phyloP scores from a whole-genome alignment of 1,140 invertebrate genomes.

The Drosophila dunni region DNA sequence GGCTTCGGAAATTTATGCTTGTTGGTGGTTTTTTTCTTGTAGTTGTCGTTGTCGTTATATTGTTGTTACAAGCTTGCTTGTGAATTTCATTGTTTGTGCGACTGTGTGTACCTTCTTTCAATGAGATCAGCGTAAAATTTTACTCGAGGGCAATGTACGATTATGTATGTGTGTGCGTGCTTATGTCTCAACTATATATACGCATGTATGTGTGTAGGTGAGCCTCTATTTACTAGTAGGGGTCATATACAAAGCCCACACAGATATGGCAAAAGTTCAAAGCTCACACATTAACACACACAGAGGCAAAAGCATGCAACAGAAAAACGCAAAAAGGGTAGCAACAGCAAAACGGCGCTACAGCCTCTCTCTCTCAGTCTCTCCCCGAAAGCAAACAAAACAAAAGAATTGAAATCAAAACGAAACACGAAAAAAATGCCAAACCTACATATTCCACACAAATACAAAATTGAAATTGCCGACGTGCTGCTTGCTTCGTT shows the following conservation, averaged over 20 bases:
- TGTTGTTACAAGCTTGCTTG: conserved; percentile 50
- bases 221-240: conserved; percentile 20
- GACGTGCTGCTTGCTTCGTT: conserved; percentile 30
- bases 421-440: conserved; percentile 40
- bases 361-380: conserved; percentile 16
- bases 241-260: conserved; percentile 18
- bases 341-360: conserved; percentile 3
- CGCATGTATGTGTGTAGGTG: neutral
- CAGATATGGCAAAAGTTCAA: neutral
- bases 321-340: conserved; percentile 9
- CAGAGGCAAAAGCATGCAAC: conserved; percentile 37
- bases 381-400: conserved; percentile 34
- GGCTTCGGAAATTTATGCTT: conserved; percentile 50
- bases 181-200: conserved; percentile 1
- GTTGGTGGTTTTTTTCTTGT: conserved; percentile 35
- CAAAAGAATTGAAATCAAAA: conserved; percentile 44
- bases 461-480: conserved; percentile 35
- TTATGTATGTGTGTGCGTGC: conserved; percentile 47
- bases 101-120: conserved; percentile 59
- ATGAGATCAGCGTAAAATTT: conserved; percentile 75
- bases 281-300: conserved; percentile 1
- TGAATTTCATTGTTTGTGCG: conserved; percentile 40
- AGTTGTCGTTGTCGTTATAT: conserved; percentile 25
- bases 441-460: conserved; percentile 44
- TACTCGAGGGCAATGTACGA: conserved; percentile 74